phyloP scores from a whole-genome alignment of 2,797 vertebrate genomes.

The Eospalax fontanierii region DNA sequence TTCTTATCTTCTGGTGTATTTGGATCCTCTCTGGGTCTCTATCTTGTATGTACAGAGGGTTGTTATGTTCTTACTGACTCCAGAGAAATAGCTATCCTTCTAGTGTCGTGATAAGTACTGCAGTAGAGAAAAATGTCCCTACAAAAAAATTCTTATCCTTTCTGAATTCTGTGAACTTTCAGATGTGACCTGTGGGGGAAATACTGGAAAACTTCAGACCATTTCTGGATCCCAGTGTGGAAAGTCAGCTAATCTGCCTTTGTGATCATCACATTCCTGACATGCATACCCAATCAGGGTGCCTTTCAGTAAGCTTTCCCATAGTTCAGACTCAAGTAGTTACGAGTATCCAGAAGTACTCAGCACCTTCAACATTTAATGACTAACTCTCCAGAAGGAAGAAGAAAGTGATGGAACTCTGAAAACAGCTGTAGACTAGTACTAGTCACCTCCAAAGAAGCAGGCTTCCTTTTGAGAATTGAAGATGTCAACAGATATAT shows the following conservation, averaged over 20 bases:
- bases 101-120: not conserved
- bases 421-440: conserved; percentile 14
- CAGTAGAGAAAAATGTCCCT: not conserved
- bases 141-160: not conserved
- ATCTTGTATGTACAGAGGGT: not conserved
- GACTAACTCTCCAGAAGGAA: not conserved
- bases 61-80: not conserved
- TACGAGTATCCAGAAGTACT: not conserved
- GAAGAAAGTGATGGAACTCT: conserved; percentile 8
- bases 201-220: not conserved
- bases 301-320: not conserved
- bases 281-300: not conserved
- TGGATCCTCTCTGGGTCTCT: not conserved
- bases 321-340: not conserved
- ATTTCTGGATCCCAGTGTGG: not conserved
- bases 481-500: not conserved
- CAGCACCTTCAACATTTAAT: not conserved
- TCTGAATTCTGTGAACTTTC: not conserved
- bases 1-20: not conserved
- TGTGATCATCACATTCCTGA: not conserved
- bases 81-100: not conserved
- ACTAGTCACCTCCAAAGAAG: not conserved
- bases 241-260: not conserved
- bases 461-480: not conserved
- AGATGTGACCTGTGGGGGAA: not conserved